Conservation (phyloP, 2,797 vertebrate species). For the Austrolebias charrua region DNA sequence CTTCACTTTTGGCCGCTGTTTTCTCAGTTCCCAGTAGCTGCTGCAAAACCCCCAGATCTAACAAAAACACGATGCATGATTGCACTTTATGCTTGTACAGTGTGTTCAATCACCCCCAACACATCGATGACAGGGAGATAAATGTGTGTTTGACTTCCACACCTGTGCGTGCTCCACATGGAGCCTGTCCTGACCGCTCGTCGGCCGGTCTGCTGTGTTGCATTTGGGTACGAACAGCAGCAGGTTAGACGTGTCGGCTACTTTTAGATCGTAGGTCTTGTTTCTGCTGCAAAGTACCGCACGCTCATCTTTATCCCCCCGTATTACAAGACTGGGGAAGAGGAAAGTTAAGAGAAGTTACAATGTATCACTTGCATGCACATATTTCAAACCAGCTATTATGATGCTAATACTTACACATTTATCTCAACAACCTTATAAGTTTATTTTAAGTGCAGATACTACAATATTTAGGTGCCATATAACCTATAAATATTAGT, state of each 20-base stretch:
- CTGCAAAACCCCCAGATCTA: conserved; percentile 94
- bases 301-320: conserved; percentile 91
- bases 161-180: conserved; percentile 85
- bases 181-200: conserved; percentile 48
- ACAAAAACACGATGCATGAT: not conserved
- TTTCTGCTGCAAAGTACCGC: conserved; percentile 89
- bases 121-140: not conserved
- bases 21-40: conserved; percentile 93
- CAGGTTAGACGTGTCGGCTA: conserved; percentile 95
- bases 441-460: too few species aligned
- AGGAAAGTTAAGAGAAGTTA: not conserved
- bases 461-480: too few species aligned
- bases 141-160: not conserved
- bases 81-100: not conserved
- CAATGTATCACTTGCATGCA: not conserved
- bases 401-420: too few species aligned
- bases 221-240: conserved; percentile 89
- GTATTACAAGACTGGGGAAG: conserved; percentile 86
- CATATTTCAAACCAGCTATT: too few species aligned
- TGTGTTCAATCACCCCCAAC: not conserved
- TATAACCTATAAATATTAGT: too few species aligned
- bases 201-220: conserved; percentile 84
- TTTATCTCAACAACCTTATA: too few species aligned
- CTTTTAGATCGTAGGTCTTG: conserved; percentile 91
- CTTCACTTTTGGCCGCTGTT: conserved; percentile 89